Evolutionary conservation across 2,113 vertebrate species (phyloP).

Genomic region (Candoia aspera): DNA sequence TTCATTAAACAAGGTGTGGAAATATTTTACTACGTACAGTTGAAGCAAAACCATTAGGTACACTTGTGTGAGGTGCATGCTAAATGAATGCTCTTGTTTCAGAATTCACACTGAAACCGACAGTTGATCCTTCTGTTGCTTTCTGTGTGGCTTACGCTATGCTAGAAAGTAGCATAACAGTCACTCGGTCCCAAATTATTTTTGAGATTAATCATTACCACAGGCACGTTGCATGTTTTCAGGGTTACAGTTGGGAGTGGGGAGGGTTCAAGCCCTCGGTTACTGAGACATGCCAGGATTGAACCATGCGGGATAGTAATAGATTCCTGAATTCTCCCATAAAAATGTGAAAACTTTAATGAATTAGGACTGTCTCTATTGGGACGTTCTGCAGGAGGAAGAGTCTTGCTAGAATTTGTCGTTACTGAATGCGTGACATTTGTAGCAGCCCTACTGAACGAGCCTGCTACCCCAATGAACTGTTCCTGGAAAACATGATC

Average conservation of each 20-base stretch:
- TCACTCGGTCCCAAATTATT: neutral
- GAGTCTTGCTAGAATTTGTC: neutral
- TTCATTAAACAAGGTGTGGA: constrained; percentile 94
- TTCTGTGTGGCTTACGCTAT: neutral
- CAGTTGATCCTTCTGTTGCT: neutral
- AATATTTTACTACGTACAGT: constrained; percentile 64
- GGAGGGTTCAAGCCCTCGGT: neutral
- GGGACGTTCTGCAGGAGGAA: neutral
- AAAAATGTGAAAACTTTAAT: neutral
- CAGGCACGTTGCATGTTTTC: neutral
- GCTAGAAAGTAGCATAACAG: neutral
- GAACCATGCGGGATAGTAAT: neutral
- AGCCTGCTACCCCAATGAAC: neutral
- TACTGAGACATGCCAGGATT: neutral
- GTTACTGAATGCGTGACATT: neutral
- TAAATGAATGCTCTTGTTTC: constrained; percentile 7
- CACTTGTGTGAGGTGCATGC: constrained; percentile 48
- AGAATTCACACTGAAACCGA: neutral
- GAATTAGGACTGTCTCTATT: neutral
- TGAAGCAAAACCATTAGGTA: constrained; percentile 58
- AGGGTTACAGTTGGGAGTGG: neutral
- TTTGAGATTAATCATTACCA: neutral
- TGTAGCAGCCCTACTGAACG: neutral
- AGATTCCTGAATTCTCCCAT: neutral
- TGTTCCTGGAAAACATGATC: neutral